Evolutionary conservation across 2,113 vertebrate species (phyloP), one percentile per base, ranked within the genome.

Genomic region (Toxotes jaculatrix): DNA sequence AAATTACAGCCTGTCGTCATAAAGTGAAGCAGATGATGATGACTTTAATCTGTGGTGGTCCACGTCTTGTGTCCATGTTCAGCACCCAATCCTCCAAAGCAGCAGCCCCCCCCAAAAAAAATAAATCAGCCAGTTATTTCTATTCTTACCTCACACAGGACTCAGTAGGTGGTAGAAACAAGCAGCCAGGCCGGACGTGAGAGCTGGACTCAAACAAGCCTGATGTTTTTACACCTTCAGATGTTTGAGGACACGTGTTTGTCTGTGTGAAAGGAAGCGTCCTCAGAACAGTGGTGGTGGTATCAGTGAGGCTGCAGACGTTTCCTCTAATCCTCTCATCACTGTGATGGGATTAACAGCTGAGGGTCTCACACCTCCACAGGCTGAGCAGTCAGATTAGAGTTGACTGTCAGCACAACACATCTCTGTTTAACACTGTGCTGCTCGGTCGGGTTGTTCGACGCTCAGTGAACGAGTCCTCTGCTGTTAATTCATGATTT

Each of bases 311-410:
- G 1, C 0, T 1, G 13, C 27, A 65, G 43, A 4, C 17, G 7
- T 60, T 38, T 19, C 9, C 42, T 68, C 3, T 86, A 27, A 81
- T 79, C 66, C 51, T 64, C 59, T 82, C 65, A 51, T 63, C 57
- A 19, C n/a, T 49, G 61, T 60, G 74, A 72, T 23, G 71, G 40
- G 78, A 79, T 89, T 78, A 81, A 21, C 47, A 56, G 43, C 27
- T 60, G 79, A 62, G 34, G 32, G 38, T 77, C 23, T 72, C n/a
- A 55, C 43, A 45, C 57, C 68, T 31, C 61, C 45, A 43, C 81
- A 45, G 77, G 31, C 9, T 56, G 71, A 77, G 68, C 77, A 11
- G 81, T 57, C 69, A n/a, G 70, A 67, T 66, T 56, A 84, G 17
- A 72, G 11, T 38, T 4, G 12, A 60, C 49, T 32, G 53, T 17